phyloP scores from a whole-genome alignment of 2,113 vertebrate genomes.

The Mohoua ochrocephala region DNA sequence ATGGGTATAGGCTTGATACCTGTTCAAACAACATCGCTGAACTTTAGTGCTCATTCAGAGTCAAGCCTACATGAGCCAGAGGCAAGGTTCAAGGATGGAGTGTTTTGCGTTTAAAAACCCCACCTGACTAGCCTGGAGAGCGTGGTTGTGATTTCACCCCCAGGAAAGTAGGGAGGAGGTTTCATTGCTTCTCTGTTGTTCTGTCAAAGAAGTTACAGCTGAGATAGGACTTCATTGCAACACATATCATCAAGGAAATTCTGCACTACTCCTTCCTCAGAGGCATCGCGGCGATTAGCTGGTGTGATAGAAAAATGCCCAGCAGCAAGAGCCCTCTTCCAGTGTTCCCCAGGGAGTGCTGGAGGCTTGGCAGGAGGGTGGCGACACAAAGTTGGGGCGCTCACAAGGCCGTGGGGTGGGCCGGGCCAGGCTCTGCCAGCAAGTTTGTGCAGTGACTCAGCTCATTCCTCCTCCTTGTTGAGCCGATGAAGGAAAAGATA shows the following conservation, averaged over 20 bases:
- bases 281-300: fast-evolving
- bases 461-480: neutral
- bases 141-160: fast-evolving
- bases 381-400: neutral
- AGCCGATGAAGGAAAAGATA: neutral
- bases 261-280: neutral
- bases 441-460: neutral
- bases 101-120: neutral
- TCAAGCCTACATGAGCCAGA: neutral
- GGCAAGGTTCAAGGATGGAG: neutral
- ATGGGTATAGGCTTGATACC: neutral
- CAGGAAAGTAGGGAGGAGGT: neutral
- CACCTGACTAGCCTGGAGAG: neutral
- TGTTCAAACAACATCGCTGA: neutral
- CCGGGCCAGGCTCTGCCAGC: neutral
- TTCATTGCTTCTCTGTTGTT: neutral
- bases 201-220: neutral
- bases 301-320: neutral
- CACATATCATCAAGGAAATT: neutral
- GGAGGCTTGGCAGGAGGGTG: neutral
- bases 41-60: neutral
- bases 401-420: neutral
- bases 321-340: neutral
- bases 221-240: neutral
- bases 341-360: neutral